A percentile compares a stretch with the other conserved stretches of the same genome.
Conservation (phyloP, 1,140 invertebrate species). For the Belonocnema kinseyi region DNA sequence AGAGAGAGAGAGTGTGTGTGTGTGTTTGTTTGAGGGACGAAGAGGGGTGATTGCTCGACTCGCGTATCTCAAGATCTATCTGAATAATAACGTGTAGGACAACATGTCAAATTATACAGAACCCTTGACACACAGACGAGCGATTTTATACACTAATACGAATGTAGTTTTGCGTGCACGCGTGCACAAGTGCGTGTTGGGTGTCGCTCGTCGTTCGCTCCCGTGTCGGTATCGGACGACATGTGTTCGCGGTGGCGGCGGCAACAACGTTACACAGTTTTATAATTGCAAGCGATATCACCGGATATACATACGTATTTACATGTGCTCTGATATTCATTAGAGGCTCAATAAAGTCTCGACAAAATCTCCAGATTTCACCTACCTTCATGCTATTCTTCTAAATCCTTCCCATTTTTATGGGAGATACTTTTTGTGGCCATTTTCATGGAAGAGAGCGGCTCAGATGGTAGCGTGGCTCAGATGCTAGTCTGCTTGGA, state of each 20-base stretch:
- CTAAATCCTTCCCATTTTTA: too few relatives aligned
- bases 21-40: constrained; percentile 35
- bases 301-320: constrained; percentile 42
- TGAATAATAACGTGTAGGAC: constrained; percentile 77
- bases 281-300: constrained; percentile 63
- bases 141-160: constrained; percentile 49
- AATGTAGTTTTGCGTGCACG: constrained; percentile 44
- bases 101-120: constrained; percentile 77
- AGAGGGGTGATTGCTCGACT: constrained; percentile 46
- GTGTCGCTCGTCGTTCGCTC: constrained; percentile 57
- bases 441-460: too few relatives aligned
- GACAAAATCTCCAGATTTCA: background rate
- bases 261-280: constrained; percentile 63
- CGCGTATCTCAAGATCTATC: constrained; percentile 74
- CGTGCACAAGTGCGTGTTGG: constrained; percentile 49
- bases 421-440: too few relatives aligned
- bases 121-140: constrained; percentile 62
- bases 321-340: constrained; percentile 41
- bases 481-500: too few relatives aligned
- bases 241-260: constrained; percentile 67
- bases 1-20: constrained; percentile 20
- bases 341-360: background rate
- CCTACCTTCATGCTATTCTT: background rate
- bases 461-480: too few relatives aligned
- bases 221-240: constrained; percentile 62